phyloP scores from a whole-genome alignment of 1,140 invertebrate species.

The Epicauta chinensis region DNA sequence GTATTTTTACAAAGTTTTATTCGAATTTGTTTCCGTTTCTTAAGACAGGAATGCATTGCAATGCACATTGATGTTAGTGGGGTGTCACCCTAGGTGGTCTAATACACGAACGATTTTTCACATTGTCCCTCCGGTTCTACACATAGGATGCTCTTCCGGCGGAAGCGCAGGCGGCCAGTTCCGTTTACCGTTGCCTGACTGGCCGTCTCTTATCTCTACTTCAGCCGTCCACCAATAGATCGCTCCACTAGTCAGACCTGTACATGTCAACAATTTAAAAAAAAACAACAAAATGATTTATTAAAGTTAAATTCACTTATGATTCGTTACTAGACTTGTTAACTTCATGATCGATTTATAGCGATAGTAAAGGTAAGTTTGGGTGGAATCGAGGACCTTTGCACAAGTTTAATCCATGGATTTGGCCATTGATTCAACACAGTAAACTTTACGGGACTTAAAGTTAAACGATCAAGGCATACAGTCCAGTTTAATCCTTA shows the following conservation, averaged over 20 bases:
- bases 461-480: not conserved
- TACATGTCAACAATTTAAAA: slow-evolving; percentile 18
- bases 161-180: slow-evolving; percentile 25
- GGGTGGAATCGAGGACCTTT: slow-evolving; percentile 1
- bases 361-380: no score
- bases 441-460: not conserved
- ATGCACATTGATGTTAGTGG: no score
- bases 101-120: no score
- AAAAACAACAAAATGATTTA: slow-evolving; percentile 2
- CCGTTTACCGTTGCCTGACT: slow-evolving; percentile 25
- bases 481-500: not conserved
- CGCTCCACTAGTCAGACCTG: slow-evolving; percentile 21
- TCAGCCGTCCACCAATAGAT: slow-evolving; percentile 31
- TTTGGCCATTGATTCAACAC: not conserved
- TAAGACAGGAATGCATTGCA: no score
- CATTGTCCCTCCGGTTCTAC: no score
- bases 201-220: slow-evolving; percentile 24
- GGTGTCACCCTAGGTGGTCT: no score
- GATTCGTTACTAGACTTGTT: slow-evolving; percentile 6
- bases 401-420: not conserved
- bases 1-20: no score
- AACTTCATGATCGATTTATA: not conserved
- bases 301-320: slow-evolving; percentile 1
- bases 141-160: slow-evolving; percentile 19
- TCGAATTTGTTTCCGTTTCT: no score